Evolutionary conservation across 2,888 invertebrate genomes (phyloP).

Genomic region (Glaucopsyche alexis): DNA sequence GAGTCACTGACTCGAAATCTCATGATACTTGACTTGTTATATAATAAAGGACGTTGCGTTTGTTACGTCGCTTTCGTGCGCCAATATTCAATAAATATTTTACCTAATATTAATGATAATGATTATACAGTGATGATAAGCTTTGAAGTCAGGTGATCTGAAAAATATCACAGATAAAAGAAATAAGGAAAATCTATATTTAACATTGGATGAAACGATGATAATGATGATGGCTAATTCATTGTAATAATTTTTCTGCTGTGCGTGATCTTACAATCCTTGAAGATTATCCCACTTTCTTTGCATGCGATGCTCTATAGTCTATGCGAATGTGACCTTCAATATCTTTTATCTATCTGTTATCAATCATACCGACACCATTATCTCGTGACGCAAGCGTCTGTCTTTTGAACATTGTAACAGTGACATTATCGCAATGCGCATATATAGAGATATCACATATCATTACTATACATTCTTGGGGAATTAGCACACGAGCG

Average conservation of each 20-base stretch:
- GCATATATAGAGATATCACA: background rate
- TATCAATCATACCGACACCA: slow-evolving; percentile 3
- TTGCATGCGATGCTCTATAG: slow-evolving; percentile 17
- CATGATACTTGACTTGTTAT: slow-evolving; percentile 15
- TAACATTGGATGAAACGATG: no score
- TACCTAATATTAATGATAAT: no score
- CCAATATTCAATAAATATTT: no score
- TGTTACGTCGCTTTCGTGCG: no score
- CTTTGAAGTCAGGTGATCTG: no score
- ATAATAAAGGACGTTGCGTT: slow-evolving; percentile 5
- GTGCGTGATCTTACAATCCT: slow-evolving; percentile 6
- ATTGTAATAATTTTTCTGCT: background rate
- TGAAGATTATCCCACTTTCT: background rate
- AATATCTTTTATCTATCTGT: background rate
- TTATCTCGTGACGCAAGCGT: slow-evolving; percentile 16
- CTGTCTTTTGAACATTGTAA: slow-evolving; percentile 3
- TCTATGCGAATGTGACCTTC: slow-evolving; percentile 10
- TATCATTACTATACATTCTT: background rate
- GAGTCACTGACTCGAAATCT: background rate
- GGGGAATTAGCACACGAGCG: no score
- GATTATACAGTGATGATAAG: no score
- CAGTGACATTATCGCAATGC: background rate
- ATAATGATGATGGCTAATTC: background rate
- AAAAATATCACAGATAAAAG: no score
- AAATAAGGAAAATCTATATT: no score